Percentiles rank a stretch among this genome's conserved stretches.
Evolutionary conservation across 2,888 invertebrate genomes (phyloP).

Genomic region (Pardosa pseudoannulata): DNA sequence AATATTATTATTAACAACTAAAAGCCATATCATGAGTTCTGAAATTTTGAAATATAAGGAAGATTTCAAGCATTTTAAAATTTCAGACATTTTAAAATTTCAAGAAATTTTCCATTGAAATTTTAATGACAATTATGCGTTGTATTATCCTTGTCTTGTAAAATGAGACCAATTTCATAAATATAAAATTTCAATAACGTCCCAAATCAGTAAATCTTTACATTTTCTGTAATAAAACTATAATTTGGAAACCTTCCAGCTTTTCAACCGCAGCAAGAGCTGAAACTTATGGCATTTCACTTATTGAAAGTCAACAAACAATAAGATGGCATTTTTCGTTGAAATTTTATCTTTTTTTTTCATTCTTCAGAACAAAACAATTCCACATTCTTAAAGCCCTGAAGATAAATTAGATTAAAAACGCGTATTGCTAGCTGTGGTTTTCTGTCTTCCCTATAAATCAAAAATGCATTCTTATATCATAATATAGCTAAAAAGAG

Average conservation of each 20-base stretch:
- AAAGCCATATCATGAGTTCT: too few species aligned
- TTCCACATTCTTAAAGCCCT: slow-evolving; percentile 12
- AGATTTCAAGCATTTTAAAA: too few species aligned
- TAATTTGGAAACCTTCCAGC: not conserved
- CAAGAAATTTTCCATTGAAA: too few species aligned
- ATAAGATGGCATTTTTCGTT: not conserved
- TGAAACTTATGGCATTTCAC: not conserved
- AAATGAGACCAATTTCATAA: not conserved
- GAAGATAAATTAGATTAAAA: slow-evolving; percentile 19
- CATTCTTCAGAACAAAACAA: not conserved
- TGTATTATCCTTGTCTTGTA: not conserved
- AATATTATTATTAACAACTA: too few species aligned
- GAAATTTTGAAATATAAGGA: too few species aligned
- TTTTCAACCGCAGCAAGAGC: not conserved
- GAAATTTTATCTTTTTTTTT: slow-evolving; percentile 1
- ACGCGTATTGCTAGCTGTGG: not conserved
- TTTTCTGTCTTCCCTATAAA: slow-evolving; percentile 2
- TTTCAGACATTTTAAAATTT: too few species aligned
- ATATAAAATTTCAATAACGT: not conserved
- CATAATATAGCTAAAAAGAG: not conserved
- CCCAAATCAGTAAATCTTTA: not conserved
- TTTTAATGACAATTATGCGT: too few species aligned
- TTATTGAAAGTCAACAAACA: slow-evolving; percentile 21
- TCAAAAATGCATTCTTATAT: slow-evolving; percentile 5
- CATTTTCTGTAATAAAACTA: not conserved